Base-by-base conservation (phyloP, 2,888 invertebrate species). In the Oxystoma pomonae region DNA sequence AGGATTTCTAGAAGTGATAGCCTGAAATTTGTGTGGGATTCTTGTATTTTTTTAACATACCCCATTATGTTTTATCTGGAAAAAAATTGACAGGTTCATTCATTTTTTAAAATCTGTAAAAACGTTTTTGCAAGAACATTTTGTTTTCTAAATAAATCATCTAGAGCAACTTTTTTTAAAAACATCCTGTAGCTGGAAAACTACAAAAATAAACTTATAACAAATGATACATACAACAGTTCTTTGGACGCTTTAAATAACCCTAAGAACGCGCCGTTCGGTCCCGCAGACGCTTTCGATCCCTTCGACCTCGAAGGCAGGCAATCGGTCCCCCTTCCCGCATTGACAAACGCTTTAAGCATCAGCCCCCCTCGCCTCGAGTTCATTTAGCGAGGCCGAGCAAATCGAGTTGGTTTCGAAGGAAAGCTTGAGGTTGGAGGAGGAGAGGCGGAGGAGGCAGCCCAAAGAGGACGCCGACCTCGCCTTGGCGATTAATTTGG, bases 361-460 rank as follows among this genome's bases (percentile, higher is more conserved):
- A n/a, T 80, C 76, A 1, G 76, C 75, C 12, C 73, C 75, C 16
- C 63, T 66, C 18, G 61, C 63, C 55, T 63, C 17, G 9, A 20
- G 57, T 12, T 60, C 81, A 17, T 80, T 85, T 0, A 81, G 83
- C 0, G 90, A 90, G 76, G 88, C 88, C 72, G 84, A 87, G 76
- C 90, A 90, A 78, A 78, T 89, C 76, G 88, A 86, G 17, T 90
- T 90, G 90, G 91, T 90, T 1, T 87, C 87, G 16, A 82, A 85
- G 21, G 89, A 90, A 76, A 90, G 90, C 69, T 77, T 86, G 63
- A 81, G 83, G 22, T 78, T 86, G 51, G 87, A 90, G 75, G 85
- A 84, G 65, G 86, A 87, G 70, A 82, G 86, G 16, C 58, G 61
- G 49, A 83, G 81, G 59, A 80, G 85, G 67, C 80, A 85, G 57